These are phyloP conservation scores for Atherinosoma microstoma DNA, from an alignment of 2,797 vertebrate species.

Conservation along the genomic window DNA sequence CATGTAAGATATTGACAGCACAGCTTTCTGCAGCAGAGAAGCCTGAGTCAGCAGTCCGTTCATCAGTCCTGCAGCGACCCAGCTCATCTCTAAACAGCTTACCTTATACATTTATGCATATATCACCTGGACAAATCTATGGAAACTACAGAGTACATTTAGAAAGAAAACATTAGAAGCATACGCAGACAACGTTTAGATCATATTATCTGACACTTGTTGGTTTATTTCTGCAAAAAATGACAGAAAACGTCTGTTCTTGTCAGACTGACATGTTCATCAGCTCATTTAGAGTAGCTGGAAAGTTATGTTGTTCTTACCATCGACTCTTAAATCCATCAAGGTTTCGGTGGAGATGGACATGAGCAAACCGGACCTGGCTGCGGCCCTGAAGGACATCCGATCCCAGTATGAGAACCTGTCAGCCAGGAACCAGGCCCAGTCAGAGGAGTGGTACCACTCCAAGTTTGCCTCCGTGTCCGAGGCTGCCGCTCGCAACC, in stretches of 20 bases:
- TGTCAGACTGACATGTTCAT: too few species aligned
- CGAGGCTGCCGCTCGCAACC: constrained; percentile 82
- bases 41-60: constrained; percentile 68
- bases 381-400: constrained; percentile 85
- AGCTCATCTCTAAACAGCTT: constrained; percentile 25
- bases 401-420: constrained; percentile 85
- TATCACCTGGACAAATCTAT: not conserved
- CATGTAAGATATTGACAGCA: constrained; percentile 61
- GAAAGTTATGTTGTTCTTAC: too few species aligned
- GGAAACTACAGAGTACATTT: too few species aligned
- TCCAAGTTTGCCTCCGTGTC: constrained; percentile 84
- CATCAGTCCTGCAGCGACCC: constrained; percentile 51
- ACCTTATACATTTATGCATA: constrained; percentile 19
- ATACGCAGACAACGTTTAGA: too few species aligned
- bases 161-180: too few species aligned
- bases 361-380: constrained; percentile 83
- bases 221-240: too few species aligned
- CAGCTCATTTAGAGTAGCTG: too few species aligned
- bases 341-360: constrained; percentile 88
- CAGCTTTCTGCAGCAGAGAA: constrained; percentile 39
- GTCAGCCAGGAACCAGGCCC: constrained; percentile 84
- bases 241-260: too few species aligned
- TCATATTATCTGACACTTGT: too few species aligned
- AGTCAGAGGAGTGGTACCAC: constrained; percentile 88
- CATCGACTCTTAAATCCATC: not conserved